Evolutionary conservation across 2,888 invertebrate genomes (phyloP).

Genomic region (Erynnis tages): DNA sequence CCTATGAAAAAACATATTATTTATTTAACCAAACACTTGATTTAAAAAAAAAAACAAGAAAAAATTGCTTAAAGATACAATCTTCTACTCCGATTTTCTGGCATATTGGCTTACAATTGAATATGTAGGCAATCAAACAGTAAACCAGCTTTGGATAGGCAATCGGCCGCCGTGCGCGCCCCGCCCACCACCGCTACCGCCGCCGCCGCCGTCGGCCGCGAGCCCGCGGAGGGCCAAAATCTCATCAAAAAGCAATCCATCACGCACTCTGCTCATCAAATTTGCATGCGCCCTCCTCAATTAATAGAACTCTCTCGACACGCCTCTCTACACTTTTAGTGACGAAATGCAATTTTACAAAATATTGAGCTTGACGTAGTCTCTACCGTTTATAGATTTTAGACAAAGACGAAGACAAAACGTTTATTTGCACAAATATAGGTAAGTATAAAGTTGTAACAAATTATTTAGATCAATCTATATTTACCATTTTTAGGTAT

Average conservation of each 20-base stretch:
- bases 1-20: no score
- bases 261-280: slow-evolving; percentile 30
- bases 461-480: no score
- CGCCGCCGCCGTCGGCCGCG: background rate
- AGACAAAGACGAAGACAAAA: no score
- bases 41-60: no score
- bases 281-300: slow-evolving; percentile 31
- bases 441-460: no score
- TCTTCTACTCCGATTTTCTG: background rate
- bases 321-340: background rate
- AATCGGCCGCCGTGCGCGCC: slow-evolving; percentile 17
- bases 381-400: background rate
- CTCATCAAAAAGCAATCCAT: slow-evolving; percentile 34
- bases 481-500: no score
- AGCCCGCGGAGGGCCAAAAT: slow-evolving; percentile 25
- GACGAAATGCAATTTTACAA: slow-evolving; percentile 2
- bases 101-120: slow-evolving; percentile 11
- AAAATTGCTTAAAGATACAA: no score
- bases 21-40: no score
- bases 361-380: background rate
- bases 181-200: slow-evolving; percentile 8
- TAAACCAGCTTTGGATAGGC: background rate
- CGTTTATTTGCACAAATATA: no score
- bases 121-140: slow-evolving; percentile 9
- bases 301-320: slow-evolving; percentile 20